These are phyloP conservation scores for Riparia riparia DNA, from an alignment of 2,113 vertebrate genomes.

Conservation along the genomic window DNA sequence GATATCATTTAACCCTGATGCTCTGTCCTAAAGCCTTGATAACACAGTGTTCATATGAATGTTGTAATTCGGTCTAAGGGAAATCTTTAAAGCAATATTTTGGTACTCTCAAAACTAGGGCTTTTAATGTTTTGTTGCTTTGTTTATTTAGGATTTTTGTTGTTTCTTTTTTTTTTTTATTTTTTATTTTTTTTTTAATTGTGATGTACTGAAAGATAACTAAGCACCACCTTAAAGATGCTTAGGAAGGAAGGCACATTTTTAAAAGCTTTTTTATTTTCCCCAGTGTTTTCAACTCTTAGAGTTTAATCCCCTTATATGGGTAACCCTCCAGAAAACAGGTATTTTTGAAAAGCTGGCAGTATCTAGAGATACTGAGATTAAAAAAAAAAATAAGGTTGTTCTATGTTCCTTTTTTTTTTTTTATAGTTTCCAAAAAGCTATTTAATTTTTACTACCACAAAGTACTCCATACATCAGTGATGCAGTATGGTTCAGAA, in stretches of 20 bases:
- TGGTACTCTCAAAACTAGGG: neutral
- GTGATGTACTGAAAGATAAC: neutral
- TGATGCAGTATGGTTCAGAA: rapidly evolving
- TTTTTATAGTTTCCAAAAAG: neutral
- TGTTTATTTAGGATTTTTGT: rapidly evolving
- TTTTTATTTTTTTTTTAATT: neutral
- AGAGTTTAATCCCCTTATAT: neutral
- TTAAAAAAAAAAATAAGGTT: neutral
- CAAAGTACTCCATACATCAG: rapidly evolving
- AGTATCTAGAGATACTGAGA: neutral
- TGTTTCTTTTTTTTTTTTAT: neutral
- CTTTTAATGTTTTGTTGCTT: neutral
- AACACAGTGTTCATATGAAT: neutral
- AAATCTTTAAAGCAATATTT: neutral
- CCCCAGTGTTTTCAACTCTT: neutral
- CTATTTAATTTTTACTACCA: neutral
- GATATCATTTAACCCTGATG: neutral
- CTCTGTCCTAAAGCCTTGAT: neutral
- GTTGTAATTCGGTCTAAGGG: neutral
- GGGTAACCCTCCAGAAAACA: neutral
- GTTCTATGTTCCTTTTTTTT: neutral
- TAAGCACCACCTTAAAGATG: neutral
- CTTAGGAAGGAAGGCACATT: neutral
- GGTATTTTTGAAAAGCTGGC: neutral
- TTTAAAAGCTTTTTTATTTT: neutral